Percentiles rank a stretch among this genome's conserved stretches.
Evolutionary conservation across 2,888 invertebrate species (phyloP).

Genomic region (Caenorhabditis sp.): DNA sequence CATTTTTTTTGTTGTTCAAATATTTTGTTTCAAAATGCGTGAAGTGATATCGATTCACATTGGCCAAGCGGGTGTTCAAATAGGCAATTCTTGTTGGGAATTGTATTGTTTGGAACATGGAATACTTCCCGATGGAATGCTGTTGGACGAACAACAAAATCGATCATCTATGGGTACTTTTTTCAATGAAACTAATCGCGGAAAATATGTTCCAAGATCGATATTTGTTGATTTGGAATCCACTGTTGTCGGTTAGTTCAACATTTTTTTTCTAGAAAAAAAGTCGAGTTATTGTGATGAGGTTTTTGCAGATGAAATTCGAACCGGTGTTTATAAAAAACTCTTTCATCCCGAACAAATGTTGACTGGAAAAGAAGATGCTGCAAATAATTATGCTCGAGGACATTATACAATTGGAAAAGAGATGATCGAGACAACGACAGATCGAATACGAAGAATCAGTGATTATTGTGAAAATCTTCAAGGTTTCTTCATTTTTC

Average conservation of each 20-base stretch:
- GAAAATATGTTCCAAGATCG: slow-evolving; percentile 75
- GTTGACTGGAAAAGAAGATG: slow-evolving; percentile 78
- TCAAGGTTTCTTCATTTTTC: slow-evolving; percentile 82
- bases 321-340: slow-evolving; percentile 80
- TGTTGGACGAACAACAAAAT: slow-evolving; percentile 42
- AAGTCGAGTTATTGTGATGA: background rate
- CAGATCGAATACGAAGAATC: slow-evolving; percentile 52
- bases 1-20: too few relatives aligned
- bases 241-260: slow-evolving; percentile 49
- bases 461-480: slow-evolving; percentile 81
- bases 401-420: slow-evolving; percentile 81
- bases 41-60: slow-evolving; percentile 35
- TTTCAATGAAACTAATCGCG: slow-evolving; percentile 76
- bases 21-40: slow-evolving; percentile 14
- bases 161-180: slow-evolving; percentile 86
- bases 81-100: slow-evolving; percentile 76
- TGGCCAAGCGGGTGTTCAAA: slow-evolving; percentile 49
- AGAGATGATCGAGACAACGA: slow-evolving; percentile 71
- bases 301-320: slow-evolving; percentile 71
- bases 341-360: slow-evolving; percentile 91
- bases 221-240: slow-evolving; percentile 57
- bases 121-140: slow-evolving; percentile 73
- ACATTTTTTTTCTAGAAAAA: background rate
- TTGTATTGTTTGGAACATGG: slow-evolving; percentile 75
- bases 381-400: slow-evolving; percentile 73